Evolutionary conservation across 1,140 invertebrate genomes (phyloP), one percentile per base, ranked within the genome.

Genomic region (Diploscapter pachys): DNA sequence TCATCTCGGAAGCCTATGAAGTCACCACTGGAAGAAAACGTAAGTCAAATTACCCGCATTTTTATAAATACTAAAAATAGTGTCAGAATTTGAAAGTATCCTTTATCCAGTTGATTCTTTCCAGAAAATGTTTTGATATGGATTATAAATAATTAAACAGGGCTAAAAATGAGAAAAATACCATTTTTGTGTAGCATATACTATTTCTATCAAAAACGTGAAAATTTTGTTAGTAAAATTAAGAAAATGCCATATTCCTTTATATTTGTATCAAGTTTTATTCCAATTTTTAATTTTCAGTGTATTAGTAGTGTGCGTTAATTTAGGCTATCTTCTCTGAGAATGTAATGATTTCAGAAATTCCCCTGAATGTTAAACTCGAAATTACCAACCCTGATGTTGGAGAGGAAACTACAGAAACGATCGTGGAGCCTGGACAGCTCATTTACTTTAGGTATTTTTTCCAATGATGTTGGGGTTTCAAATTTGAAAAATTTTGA

Each of bases 1-100:
- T 85, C n/a, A 85, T 85, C 63, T 85, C 83, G 3, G 83, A 83
- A 63, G 77, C 83, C 31, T 80, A 80, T 72, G 84, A 85, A 67
- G 83, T 85, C 4, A 85, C 73, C n/a, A 85, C 83, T 72, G 83
- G 83, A 8, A 71, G 81, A 64, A 85, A 81, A 82, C 83, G 81
- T 83, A 71, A 80, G 77, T 72, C 61, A 13, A 31, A 73, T 9
- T 1, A 31, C 31, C 57, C 50, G 31, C 31, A 31, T 31, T 31
- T 31, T 31, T 31, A 31, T 31, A 31, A 31, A 31, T 31, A 31
- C 31, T 31, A 31, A 31, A 31, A 31, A 31, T 31, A 31, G 56
- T 11, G 78, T 71, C 64, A 13, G 71, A 13, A 66, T n/a, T 11
- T 71, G 9, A 68, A 11, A 64, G 57, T 68, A 59, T 59, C 9